A percentile compares a stretch with the other conserved stretches of the same genome.
These are phyloP conservation scores for Calliphora vomitoria DNA, from an alignment of 2,888 invertebrate species.

Conservation along the genomic window DNA sequence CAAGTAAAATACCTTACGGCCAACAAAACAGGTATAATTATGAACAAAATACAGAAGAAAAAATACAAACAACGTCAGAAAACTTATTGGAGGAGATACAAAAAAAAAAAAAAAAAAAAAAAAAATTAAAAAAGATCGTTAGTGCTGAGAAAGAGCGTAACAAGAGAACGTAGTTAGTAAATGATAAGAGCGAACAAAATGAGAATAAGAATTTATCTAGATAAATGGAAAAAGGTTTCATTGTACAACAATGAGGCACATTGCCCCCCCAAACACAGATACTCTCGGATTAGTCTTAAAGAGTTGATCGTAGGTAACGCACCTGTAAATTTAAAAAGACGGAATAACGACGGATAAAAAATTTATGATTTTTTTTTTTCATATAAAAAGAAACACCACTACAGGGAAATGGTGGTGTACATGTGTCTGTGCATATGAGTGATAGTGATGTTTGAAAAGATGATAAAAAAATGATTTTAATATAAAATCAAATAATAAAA, in stretches of 20 bases:
- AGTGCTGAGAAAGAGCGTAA: not conserved
- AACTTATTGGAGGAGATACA: slow-evolving; percentile 64
- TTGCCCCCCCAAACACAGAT: slow-evolving; percentile 79
- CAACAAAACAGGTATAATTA: slow-evolving; percentile 73
- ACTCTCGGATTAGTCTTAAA: slow-evolving; percentile 83
- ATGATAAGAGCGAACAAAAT: not conserved
- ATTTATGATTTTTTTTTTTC: slow-evolving; percentile 30
- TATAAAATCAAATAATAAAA: slow-evolving; percentile 24
- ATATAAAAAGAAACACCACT: slow-evolving; percentile 58
- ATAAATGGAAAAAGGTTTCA: slow-evolving; percentile 59
- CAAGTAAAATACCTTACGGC: slow-evolving; percentile 71
- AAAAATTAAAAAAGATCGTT: slow-evolving; percentile 38
- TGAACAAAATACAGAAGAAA: slow-evolving; percentile 38
- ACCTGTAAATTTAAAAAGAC: slow-evolving; percentile 79
- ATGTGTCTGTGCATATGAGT: slow-evolving; percentile 40
- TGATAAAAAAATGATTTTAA: slow-evolving; percentile 44
- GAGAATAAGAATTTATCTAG: slow-evolving; percentile 63
- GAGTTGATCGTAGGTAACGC: slow-evolving; percentile 84
- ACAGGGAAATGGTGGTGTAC: slow-evolving; percentile 36
- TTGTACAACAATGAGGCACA: slow-evolving; percentile 69
- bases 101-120: slow-evolving; percentile 12
- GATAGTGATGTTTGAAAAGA: slow-evolving; percentile 43
- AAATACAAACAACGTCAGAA: slow-evolving; percentile 24
- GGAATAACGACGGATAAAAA: slow-evolving; percentile 67
- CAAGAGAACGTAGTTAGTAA: slow-evolving; percentile 32